A percentile compares a stretch with the other conserved stretches of the same genome.
These are phyloP conservation scores for Psilopsiagon aurifrons DNA, from an alignment of 2,113 vertebrate genomes.

Conservation along the genomic window DNA sequence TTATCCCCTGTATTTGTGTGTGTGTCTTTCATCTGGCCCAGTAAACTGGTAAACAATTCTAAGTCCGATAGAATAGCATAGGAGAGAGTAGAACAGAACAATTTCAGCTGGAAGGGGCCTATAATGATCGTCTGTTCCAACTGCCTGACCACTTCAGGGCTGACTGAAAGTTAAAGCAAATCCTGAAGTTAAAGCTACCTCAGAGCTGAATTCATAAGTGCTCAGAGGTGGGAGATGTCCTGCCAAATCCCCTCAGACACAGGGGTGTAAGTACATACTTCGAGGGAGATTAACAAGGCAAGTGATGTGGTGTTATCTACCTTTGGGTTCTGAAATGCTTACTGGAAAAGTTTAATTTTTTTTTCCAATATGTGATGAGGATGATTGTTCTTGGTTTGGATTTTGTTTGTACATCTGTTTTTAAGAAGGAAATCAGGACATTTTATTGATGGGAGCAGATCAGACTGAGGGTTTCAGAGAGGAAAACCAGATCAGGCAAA, in stretches of 20 bases:
- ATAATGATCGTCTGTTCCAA: not conserved
- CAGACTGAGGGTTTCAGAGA: not conserved
- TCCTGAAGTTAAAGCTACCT: not conserved
- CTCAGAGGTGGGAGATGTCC: not conserved
- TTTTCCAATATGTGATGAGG: not conserved
- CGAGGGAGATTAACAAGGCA: not conserved
- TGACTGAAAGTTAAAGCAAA: not conserved
- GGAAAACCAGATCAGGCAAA: not conserved
- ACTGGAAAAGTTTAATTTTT: not conserved
- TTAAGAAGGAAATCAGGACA: not conserved
- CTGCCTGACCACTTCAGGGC: not conserved
- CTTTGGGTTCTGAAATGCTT: not conserved
- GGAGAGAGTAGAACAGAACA: not conserved
- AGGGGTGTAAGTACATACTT: not conserved
- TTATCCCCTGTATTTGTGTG: not conserved
- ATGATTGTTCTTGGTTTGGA: not conserved
- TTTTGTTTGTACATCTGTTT: not conserved
- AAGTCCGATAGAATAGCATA: fast-evolving
- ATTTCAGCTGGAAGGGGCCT: not conserved
- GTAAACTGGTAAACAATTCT: not conserved
- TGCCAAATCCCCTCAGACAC: not conserved
- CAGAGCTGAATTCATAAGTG: not conserved
- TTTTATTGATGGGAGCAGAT: not conserved
- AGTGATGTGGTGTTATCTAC: not conserved
- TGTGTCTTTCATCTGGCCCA: not conserved